Evolutionary conservation across 2,113 vertebrate genomes (phyloP).

Genomic region (Arothron firmamentum): DNA sequence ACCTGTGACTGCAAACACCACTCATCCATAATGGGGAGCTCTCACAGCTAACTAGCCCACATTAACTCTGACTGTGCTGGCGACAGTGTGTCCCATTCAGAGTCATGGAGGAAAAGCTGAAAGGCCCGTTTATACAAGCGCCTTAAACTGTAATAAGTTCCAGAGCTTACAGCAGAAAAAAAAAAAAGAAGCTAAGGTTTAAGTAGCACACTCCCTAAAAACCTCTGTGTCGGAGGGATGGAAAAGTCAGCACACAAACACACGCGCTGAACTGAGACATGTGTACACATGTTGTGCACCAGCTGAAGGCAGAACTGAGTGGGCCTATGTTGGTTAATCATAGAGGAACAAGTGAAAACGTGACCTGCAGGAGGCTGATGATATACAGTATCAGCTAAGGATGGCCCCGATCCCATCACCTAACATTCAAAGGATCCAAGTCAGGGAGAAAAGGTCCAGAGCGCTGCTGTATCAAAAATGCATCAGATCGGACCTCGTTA

Average conservation of each 20-base stretch:
- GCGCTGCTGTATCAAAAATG: too few relatives aligned
- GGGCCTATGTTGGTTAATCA: conserved; percentile 45
- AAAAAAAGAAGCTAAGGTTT: conserved; percentile 37
- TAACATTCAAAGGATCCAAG: too few relatives aligned
- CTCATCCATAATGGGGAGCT: conserved; percentile 44
- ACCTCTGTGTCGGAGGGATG: conserved; percentile 56
- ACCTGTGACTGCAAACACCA: conserved; percentile 24
- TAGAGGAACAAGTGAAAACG: conserved; percentile 47
- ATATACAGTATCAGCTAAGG: conserved; percentile 8
- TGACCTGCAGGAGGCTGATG: conserved; percentile 19
- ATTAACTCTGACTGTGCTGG: conserved; percentile 63
- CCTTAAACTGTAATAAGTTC: conserved; percentile 72
- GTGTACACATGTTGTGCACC: conserved; percentile 10
- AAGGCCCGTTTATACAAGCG: conserved; percentile 71
- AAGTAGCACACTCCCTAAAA: conserved; percentile 65
- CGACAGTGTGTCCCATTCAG: conserved; percentile 69
- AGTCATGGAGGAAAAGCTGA: conserved; percentile 54
- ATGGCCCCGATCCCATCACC: too few relatives aligned
- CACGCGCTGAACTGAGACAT: conserved; percentile 39
- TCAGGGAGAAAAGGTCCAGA: too few relatives aligned
- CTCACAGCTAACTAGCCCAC: conserved; percentile 53
- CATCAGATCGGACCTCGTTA: too few relatives aligned
- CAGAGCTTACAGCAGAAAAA: conserved; percentile 57
- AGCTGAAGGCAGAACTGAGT: conserved; percentile 55
- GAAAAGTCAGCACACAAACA: conserved; percentile 65